phyloP scores from a whole-genome alignment of 2,797 vertebrate genomes.

The Esox masquinongy region DNA sequence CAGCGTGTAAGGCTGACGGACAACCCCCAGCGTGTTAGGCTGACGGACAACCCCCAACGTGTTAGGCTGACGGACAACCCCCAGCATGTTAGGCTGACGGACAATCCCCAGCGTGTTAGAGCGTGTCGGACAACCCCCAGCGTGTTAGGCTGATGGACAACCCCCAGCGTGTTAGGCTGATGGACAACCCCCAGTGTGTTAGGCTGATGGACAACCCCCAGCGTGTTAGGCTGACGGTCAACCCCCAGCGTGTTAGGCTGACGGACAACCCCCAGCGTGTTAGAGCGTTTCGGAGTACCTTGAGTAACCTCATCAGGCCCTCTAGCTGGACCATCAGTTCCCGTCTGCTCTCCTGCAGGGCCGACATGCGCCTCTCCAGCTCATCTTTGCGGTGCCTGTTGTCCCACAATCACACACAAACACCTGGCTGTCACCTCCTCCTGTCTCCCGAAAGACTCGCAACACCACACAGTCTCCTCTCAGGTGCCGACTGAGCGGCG shows the following conservation, averaged over 20 bases:
- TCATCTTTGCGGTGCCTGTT: conserved; percentile 97
- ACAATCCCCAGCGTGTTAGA: neutral
- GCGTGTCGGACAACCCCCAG: neutral
- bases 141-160: neutral
- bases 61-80: neutral
- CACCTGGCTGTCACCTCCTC: neutral
- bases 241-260: too few relatives aligned
- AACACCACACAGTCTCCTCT: neutral
- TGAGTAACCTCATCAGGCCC: conserved; percentile 95
- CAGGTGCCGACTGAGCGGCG: neutral
- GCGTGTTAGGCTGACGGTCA: neutral
- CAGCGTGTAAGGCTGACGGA: neutral
- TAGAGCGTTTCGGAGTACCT: conserved; percentile 75
- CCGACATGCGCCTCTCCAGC: conserved; percentile 95
- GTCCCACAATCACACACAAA: conserved; percentile 28
- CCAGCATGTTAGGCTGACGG: neutral
- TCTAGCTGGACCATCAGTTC: conserved; percentile 98
- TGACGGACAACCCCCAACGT: too few relatives aligned
- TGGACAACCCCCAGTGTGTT: too few relatives aligned
- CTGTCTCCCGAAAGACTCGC: neutral
- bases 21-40: neutral
- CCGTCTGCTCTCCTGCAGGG: conserved; percentile 92
- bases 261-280: neutral
- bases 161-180: neutral
- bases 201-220: neutral